Percentiles rank a stretch among this genome's conserved stretches.
Evolutionary conservation across 2,113 vertebrate species (phyloP).

Genomic region (Caretta caretta): DNA sequence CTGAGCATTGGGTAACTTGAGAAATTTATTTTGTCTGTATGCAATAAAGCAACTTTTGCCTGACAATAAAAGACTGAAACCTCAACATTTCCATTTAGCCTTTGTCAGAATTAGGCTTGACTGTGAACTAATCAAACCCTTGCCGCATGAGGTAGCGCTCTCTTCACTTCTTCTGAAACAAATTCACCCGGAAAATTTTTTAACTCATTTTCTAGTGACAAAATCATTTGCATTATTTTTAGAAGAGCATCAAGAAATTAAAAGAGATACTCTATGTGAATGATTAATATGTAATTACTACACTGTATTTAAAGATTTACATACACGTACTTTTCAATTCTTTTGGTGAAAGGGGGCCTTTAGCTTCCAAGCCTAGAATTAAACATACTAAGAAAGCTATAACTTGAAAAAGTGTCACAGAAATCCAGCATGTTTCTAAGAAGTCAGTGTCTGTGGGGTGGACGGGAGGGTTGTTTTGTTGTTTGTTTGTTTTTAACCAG

Average conservation of each 20-base stretch:
- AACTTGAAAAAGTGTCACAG: not conserved
- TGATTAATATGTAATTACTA: not conserved
- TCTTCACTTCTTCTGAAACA: not conserved
- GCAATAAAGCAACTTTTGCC: not conserved
- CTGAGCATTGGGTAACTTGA: not conserved
- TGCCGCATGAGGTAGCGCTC: not conserved
- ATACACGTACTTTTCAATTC: not conserved
- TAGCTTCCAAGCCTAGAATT: not conserved
- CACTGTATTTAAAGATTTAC: not conserved
- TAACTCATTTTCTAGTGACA: not conserved
- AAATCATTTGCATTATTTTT: slow-evolving; percentile 2
- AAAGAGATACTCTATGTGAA: not conserved
- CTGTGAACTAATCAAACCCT: not conserved
- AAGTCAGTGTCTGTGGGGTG: not conserved
- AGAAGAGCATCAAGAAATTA: not conserved
- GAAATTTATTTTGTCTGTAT: slow-evolving; percentile 29
- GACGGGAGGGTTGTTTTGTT: not conserved
- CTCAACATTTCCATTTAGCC: not conserved
- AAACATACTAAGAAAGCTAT: not conserved
- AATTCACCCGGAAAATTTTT: not conserved
- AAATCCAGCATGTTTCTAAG: not conserved
- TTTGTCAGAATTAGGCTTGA: not conserved
- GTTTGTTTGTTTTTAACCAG: not conserved
- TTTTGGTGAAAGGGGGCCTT: slow-evolving; percentile 23
- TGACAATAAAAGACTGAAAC: not conserved